Evolutionary conservation across 2,888 invertebrate genomes (phyloP).

Genomic region (Gymnocheta viridis): DNA sequence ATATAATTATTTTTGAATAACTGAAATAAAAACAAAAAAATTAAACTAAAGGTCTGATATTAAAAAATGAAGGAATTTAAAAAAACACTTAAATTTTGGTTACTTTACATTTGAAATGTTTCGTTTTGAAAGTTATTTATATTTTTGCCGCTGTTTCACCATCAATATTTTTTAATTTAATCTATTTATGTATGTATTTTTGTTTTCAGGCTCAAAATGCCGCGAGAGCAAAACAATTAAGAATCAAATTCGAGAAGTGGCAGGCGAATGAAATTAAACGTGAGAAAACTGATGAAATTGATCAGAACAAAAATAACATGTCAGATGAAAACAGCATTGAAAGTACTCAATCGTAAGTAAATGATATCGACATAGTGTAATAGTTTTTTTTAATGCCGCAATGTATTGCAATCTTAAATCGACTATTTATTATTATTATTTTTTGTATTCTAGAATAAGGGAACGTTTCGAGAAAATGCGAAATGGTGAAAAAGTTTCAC

Average conservation of each 20-base stretch:
- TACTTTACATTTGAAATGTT: too few species aligned
- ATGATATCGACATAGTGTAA: background rate
- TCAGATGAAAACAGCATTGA: conserved; percentile 91
- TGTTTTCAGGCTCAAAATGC: conserved; percentile 85
- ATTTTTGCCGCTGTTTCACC: too few species aligned
- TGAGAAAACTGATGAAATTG: conserved; percentile 82
- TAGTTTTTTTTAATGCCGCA: background rate
- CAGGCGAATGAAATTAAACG: conserved; percentile 86
- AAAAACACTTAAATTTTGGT: too few species aligned
- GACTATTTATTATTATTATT: background rate
- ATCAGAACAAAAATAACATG: conserved; percentile 78
- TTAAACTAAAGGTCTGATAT: too few species aligned
- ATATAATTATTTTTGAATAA: too few species aligned
- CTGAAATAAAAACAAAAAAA: too few species aligned
- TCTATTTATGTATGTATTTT: too few species aligned
- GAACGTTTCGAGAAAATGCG: conserved; percentile 94
- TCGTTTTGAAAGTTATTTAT: too few species aligned
- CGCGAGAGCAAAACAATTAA: conserved; percentile 91
- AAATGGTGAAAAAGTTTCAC: conserved; percentile 82
- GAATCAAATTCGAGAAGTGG: conserved; percentile 95
- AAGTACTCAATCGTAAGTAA: conserved; percentile 88
- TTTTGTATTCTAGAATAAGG: conserved; percentile 86
- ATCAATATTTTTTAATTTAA: background rate
- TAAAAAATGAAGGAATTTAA: too few species aligned
- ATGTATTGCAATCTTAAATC: background rate